A percentile compares a stretch with the other conserved stretches of the same genome.
Evolutionary conservation across 2,797 vertebrate genomes (phyloP).

Genomic region (Phalanger gymnotis): DNA sequence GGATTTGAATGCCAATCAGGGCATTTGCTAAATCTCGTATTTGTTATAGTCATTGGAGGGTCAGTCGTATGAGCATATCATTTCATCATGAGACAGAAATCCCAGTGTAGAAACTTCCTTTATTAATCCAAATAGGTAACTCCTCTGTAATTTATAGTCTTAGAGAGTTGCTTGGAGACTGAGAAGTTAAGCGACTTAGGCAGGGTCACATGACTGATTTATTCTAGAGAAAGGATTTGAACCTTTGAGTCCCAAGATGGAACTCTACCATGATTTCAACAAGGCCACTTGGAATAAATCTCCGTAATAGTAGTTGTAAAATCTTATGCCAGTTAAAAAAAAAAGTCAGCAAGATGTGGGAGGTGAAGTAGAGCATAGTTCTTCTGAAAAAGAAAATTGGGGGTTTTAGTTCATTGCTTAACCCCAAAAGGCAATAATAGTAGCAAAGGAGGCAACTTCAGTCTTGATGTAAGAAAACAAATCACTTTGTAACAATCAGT

Average conservation of each 20-base stretch:
- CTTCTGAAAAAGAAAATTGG: no score
- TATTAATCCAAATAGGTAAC: neutral
- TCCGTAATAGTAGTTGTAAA: neutral
- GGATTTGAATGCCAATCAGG: no score
- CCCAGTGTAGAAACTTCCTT: neutral
- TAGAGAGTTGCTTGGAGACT: neutral
- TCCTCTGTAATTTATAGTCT: neutral
- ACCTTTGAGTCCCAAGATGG: neutral
- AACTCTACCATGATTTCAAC: neutral
- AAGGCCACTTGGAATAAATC: neutral
- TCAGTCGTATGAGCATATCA: no score
- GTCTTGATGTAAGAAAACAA: neutral
- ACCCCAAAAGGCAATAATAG: neutral
- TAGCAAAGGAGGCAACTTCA: neutral
- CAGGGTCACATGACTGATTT: neutral
- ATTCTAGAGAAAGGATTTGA: neutral
- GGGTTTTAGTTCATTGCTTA: neutral
- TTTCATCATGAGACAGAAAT: no score
- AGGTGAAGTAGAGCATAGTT: no score
- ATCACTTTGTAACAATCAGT: neutral
- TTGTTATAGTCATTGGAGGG: no score
- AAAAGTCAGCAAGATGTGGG: no score
- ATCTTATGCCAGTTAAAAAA: neutral
- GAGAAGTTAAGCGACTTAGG: neutral
- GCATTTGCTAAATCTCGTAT: no score